Percentiles rank a stretch among this genome's conserved stretches.
Conservation (phyloP, 2,113 vertebrate species). For the Percina caprodes region DNA sequence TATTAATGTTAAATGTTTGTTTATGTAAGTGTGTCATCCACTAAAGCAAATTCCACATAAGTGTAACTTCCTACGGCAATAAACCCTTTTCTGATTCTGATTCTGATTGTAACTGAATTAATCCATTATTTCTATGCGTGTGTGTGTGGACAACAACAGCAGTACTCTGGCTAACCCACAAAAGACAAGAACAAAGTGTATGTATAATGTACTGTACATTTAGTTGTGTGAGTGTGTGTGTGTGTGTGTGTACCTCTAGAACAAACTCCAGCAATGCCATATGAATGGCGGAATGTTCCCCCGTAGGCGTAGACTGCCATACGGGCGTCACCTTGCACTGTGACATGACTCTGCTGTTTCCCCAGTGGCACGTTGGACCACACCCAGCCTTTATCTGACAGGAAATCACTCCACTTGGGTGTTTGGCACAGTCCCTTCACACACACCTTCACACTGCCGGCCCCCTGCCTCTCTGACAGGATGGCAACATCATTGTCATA, state of each 20-base stretch:
- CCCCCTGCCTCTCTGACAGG: conserved; percentile 25
- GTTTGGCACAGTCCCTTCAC: background rate
- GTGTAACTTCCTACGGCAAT: no score
- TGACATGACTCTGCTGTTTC: background rate
- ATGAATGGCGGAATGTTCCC: background rate
- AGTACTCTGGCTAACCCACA: background rate
- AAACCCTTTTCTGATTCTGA: no score
- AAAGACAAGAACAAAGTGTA: background rate
- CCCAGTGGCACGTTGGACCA: background rate
- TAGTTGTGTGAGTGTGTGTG: background rate
- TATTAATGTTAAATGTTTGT: no score
- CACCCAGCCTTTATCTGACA: background rate
- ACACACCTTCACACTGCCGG: conserved; percentile 40
- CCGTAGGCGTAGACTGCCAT: conserved; percentile 45
- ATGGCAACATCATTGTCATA: background rate
- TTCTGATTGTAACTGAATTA: no score
- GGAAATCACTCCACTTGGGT: background rate
- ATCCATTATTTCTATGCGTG: no score
- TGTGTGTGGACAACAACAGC: background rate
- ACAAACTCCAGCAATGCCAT: conserved; percentile 43
- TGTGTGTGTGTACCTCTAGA: conserved; percentile 25
- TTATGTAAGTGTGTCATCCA: no score
- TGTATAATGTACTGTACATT: background rate
- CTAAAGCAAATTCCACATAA: no score
- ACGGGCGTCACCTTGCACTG: conserved; percentile 26